Base-by-base conservation (phyloP, 2,888 invertebrate species). In the Hymenopus coronatus region DNA sequence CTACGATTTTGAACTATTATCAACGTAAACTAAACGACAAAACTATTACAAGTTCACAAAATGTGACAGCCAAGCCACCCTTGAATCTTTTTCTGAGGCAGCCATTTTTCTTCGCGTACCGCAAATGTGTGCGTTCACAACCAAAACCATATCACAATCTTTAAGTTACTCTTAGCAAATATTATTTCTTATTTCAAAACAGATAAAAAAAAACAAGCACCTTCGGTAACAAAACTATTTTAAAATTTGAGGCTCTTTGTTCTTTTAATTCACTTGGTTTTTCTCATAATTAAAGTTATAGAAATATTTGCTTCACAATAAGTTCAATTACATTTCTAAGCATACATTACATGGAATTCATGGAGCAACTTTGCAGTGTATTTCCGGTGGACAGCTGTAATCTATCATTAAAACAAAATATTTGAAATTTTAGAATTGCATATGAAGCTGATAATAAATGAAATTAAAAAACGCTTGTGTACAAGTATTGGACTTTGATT, bases 41-140 rank as follows among this genome's bases (percentile, higher is more conserved):
- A 89, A 84, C 82, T 84, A 89, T 88, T 40, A 87, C 82, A 87
- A 82, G n/a, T 40, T 87, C 87, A 87, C 33, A 87, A 87, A 87
- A 87, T 87, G 82, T 87, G 87, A 87, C 87, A 87, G 87, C 87
- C 87, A 87, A 87, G 87, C 87, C 87, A 82, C 87, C 87, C 87
- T 87, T 82, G 81, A 40, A 81, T 82, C 87, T 86, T 54, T 87
- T 87, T 82, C 40, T n/a, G 2, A 30, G 84, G 85, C 88, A 87
- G 90, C 88, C 90, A 90, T 90, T 88, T 90, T 90, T 89, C 85
- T 88, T 90, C 88, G 90, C 89, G 90, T 90, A 90, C 90, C 90
- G 89, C 90, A 90, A 84, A 70, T 82, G 89, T 82, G 81, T 83
- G 28, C 88, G 85, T 89, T 90, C 88, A 89, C 82, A 84, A 88